Conservation (phyloP, 2,797 vertebrate genomes). For the Toxotes lorentzi region DNA sequence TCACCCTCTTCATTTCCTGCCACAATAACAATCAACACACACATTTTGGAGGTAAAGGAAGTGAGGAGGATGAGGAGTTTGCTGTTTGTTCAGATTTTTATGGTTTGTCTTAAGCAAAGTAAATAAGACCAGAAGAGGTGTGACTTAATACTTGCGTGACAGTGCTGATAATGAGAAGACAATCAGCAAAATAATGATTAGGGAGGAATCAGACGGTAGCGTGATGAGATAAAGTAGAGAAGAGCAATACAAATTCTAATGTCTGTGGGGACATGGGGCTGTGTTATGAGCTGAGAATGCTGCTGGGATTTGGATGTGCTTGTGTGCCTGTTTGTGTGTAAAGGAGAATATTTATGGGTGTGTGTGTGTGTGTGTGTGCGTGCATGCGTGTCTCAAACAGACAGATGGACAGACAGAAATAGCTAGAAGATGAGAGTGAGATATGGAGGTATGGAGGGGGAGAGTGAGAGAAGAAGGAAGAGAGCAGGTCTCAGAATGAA, state of each 20-base stretch:
- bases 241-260: slow-evolving; percentile 49
- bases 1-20: slow-evolving; percentile 59
- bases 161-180: slow-evolving; percentile 36
- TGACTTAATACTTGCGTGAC: slow-evolving; percentile 20
- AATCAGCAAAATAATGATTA: slow-evolving; percentile 51
- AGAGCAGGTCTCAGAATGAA: slow-evolving; percentile 48
- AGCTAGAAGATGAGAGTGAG: slow-evolving; percentile 61
- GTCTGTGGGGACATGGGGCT: slow-evolving; percentile 49
- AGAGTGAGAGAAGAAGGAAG: slow-evolving; percentile 29
- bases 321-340: slow-evolving; percentile 41
- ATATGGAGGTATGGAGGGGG: slow-evolving; percentile 42
- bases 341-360: slow-evolving; percentile 50
- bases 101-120: neutral
- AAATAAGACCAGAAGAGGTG: neutral
- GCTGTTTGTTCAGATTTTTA: neutral
- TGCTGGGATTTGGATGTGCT: slow-evolving; percentile 48
- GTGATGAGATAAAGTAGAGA: slow-evolving; percentile 47
- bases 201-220: slow-evolving; percentile 47
- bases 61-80: neutral
- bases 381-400: slow-evolving; percentile 45
- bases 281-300: slow-evolving; percentile 58
- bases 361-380: slow-evolving; percentile 27
- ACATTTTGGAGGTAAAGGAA: neutral
- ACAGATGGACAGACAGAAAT: slow-evolving; percentile 72
- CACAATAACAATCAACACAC: slow-evolving; percentile 36